Percentiles rank a stretch among this genome's conserved stretches.
Evolutionary conservation across 2,888 invertebrate species (phyloP).

Genomic region (Muscina levida): DNA sequence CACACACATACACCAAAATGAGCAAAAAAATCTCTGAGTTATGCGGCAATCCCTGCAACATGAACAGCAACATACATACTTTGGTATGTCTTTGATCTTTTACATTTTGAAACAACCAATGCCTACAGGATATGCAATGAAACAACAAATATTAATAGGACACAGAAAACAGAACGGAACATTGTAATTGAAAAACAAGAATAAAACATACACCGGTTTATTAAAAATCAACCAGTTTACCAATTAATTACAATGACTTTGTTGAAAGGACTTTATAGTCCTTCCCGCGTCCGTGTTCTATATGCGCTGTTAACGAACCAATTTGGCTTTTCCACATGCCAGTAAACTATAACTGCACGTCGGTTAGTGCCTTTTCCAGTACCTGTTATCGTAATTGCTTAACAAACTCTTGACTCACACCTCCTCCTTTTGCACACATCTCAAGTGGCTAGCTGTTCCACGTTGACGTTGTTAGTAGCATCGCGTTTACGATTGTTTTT

Average conservation of each 20-base stretch:
- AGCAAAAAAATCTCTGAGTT: too few relatives aligned
- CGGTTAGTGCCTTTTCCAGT: neutral
- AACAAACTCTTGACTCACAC: slow-evolving; percentile 57
- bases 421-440: slow-evolving; percentile 23
- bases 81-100: slow-evolving; percentile 57
- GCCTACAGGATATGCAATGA: slow-evolving; percentile 41
- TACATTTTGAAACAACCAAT: slow-evolving; percentile 45
- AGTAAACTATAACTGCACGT: slow-evolving; percentile 29
- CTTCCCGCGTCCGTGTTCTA: neutral
- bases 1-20: too few relatives aligned
- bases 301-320: slow-evolving; percentile 53
- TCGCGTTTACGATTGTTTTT: slow-evolving; percentile 1
- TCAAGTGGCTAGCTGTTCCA: slow-evolving; percentile 52
- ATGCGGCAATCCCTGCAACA: too few relatives aligned
- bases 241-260: slow-evolving; percentile 73
- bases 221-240: slow-evolving; percentile 75
- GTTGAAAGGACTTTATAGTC: slow-evolving; percentile 2
- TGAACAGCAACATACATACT: neutral
- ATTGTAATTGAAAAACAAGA: slow-evolving; percentile 33
- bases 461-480: neutral
- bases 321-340: slow-evolving; percentile 31
- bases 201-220: neutral
- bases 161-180: slow-evolving; percentile 12
- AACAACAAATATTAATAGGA: too few relatives aligned
- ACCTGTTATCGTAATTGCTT: slow-evolving; percentile 43